Evolutionary conservation across 2,797 vertebrate genomes (phyloP).

Genomic region (Poeciliopsis gracilis): DNA sequence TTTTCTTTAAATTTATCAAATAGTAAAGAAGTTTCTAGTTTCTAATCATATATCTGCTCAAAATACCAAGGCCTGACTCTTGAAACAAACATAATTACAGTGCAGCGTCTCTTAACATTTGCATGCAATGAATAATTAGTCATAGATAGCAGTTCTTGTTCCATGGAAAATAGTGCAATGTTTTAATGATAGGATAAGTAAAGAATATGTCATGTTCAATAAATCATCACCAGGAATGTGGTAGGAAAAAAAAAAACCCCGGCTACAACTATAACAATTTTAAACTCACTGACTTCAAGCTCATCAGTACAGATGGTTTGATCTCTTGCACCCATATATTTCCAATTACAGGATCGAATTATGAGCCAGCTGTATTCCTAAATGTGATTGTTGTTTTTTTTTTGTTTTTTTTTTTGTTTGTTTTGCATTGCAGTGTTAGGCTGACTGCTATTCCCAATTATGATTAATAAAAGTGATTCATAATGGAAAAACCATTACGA

Average conservation of each 20-base stretch:
- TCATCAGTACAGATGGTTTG: conserved; percentile 41
- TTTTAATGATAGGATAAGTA: background rate
- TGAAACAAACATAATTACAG: background rate
- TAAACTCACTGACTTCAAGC: background rate
- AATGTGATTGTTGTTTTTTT: conserved; percentile 33
- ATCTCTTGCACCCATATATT: conserved; percentile 51
- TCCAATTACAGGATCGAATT: conserved; percentile 56
- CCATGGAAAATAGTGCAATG: background rate
- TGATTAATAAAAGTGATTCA: conserved; percentile 76
- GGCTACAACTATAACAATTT: background rate
- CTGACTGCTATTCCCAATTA: conserved; percentile 71
- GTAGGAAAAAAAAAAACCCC: background rate
- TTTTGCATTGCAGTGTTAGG: conserved; percentile 53
- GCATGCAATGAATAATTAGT: background rate
- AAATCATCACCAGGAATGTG: background rate
- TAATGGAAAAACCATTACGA: conserved; percentile 67
- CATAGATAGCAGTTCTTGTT: background rate
- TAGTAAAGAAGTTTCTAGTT: background rate
- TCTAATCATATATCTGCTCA: background rate
- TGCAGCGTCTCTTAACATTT: background rate
- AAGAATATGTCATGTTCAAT: background rate
- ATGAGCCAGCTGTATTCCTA: conserved; percentile 52
- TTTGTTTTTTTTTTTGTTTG: conserved; percentile 31
- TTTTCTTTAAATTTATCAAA: background rate
- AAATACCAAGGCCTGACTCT: background rate